Percentiles rank a stretch among this genome's conserved stretches.
Conservation (phyloP, 2,113 vertebrate species). For the Aldabrachelys gigantea region DNA sequence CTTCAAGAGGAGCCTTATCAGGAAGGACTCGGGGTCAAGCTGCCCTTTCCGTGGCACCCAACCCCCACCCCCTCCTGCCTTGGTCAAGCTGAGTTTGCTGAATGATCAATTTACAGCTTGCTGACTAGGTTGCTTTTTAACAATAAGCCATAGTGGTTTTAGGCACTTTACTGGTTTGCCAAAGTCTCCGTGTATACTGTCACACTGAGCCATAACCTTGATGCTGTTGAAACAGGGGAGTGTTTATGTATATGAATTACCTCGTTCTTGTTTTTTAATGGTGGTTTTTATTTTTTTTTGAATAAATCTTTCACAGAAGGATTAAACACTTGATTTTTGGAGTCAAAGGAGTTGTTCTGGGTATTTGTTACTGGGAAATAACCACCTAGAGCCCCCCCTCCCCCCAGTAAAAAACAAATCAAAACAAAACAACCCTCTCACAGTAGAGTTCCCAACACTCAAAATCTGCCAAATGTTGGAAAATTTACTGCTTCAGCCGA, state of each 20-base stretch:
- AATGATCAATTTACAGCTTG: too few relatives aligned
- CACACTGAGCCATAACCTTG: rapidly evolving
- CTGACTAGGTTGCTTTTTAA: too few relatives aligned
- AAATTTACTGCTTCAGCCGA: neutral
- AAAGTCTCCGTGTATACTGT: too few relatives aligned
- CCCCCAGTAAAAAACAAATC: neutral
- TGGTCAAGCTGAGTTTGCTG: too few relatives aligned
- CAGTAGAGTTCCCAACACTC: neutral
- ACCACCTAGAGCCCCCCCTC: neutral
- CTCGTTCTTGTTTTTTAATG: neutral
- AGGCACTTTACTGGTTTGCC: too few relatives aligned
- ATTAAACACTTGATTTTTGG: rapidly evolving
- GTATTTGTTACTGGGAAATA: neutral
- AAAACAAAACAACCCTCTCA: too few relatives aligned
- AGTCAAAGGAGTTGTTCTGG: rapidly evolving
- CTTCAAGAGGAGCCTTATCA: too few relatives aligned
- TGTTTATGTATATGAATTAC: neutral
- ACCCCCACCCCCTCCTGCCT: too few relatives aligned
- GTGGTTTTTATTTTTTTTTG: neutral
- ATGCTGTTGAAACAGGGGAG: neutral
- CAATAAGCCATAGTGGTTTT: too few relatives aligned
- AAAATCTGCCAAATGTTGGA: neutral
- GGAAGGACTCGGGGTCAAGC: too few relatives aligned
- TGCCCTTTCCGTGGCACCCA: too few relatives aligned
- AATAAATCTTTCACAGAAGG: neutral